Evolutionary conservation across 2,888 invertebrate genomes (phyloP).

Genomic region (Mechanitis messenoides): DNA sequence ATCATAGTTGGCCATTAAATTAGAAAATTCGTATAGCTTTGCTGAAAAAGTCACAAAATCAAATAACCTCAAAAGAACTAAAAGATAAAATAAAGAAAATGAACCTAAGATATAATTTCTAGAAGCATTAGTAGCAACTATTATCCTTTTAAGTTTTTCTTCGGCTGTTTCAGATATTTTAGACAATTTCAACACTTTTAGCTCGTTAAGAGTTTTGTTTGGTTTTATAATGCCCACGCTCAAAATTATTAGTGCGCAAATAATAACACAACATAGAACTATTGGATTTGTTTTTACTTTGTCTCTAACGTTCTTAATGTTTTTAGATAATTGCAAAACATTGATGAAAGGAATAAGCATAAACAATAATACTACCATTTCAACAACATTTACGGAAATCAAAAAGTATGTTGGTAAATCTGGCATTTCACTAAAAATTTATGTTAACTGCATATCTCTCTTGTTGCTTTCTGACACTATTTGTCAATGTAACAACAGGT

Average conservation of each 20-base stretch:
- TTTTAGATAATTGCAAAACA: slow-evolving; percentile 41
- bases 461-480: no score
- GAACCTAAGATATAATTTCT: slow-evolving; percentile 54
- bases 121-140: slow-evolving; percentile 46
- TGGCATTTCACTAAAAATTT: slow-evolving; percentile 14
- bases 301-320: slow-evolving; percentile 33
- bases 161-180: slow-evolving; percentile 32
- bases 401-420: slow-evolving; percentile 22
- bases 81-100: slow-evolving; percentile 52
- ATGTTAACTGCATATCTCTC: no score
- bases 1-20: slow-evolving; percentile 54
- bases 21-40: slow-evolving; percentile 54
- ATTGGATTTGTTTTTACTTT: slow-evolving; percentile 22
- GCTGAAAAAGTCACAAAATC: slow-evolving; percentile 57
- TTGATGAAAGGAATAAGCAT: slow-evolving; percentile 46
- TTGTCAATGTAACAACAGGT: no score
- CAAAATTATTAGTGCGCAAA: slow-evolving; percentile 28
- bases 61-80: slow-evolving; percentile 48
- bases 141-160: slow-evolving; percentile 43
- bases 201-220: slow-evolving; percentile 38
- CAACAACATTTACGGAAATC: slow-evolving; percentile 35
- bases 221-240: slow-evolving; percentile 48
- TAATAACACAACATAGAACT: slow-evolving; percentile 13
- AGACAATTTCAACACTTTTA: slow-evolving; percentile 30
- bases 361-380: slow-evolving; percentile 50